These are phyloP conservation scores for Hybognathus amarus DNA, from an alignment of 2,797 vertebrate genomes.

Conservation along the genomic window DNA sequence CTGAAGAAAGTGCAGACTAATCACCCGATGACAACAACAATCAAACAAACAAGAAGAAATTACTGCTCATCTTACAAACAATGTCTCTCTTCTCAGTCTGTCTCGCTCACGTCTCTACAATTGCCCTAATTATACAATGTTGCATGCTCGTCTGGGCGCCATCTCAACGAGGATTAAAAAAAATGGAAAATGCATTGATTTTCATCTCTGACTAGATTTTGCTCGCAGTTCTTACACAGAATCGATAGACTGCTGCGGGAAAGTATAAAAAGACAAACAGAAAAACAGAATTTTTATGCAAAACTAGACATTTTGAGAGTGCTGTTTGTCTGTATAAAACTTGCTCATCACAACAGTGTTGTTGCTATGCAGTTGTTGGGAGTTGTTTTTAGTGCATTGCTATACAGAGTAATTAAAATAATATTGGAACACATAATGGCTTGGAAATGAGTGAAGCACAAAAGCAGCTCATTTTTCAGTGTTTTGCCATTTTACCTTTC, in stretches of 20 bases:
- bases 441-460: background rate
- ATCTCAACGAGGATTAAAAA: background rate
- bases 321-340: background rate
- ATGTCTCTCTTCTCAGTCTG: background rate
- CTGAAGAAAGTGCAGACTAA: constrained; percentile 29
- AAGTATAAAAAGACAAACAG: background rate
- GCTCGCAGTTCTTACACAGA: background rate
- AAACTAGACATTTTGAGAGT: background rate
- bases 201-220: constrained; percentile 27
- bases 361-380: background rate
- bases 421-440: too few species aligned
- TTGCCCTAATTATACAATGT: constrained; percentile 41
- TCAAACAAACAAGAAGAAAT: constrained; percentile 5
- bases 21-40: constrained; percentile 12
- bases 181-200: background rate
- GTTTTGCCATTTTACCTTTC: background rate
- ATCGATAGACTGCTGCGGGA: constrained; percentile 6
- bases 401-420: background rate
- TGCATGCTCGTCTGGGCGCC: constrained; percentile 7
- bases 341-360: background rate
- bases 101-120: constrained; percentile 7
- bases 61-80: constrained; percentile 7
- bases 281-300: background rate
- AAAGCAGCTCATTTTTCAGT: background rate
- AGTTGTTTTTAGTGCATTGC: background rate